Evolutionary conservation across 2,888 invertebrate species (phyloP), one percentile per base, ranked within the genome.

Genomic region (Orthosia gothica): DNA sequence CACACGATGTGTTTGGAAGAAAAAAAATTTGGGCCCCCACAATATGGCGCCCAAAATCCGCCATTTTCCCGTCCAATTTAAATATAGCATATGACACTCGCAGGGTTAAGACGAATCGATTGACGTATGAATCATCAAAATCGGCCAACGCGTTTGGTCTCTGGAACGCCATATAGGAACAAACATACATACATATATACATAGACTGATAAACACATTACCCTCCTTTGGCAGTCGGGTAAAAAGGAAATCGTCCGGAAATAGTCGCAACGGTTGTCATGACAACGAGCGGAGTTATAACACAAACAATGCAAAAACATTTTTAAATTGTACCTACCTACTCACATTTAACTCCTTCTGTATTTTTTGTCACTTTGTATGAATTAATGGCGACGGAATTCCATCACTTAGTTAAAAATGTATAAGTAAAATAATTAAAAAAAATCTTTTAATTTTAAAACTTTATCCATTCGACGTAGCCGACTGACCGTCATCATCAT

Each of bases 401-500:
- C 0, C 2, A 45, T 50, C 3, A 20, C 16, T 20, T 26, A 26
- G 26, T 1, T 26, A 55, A 49, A 40, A 13, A n/a, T 12, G 52
- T 55, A 3, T n/a, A 66, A 50, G n/a, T 5, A 18, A 64, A 79
- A 40, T 70, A 70, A 49, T 49, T 69, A 47, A 55, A 55, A 49
- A 66, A 74, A 59, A 59, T n/a, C 7, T 59, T 59, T 40, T n/a
- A 12, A 45, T 68, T 65, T 66, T n/a, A 32, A 66, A 49, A 74
- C 59, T 65, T 83, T 74, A 55, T 55, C 57, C 61, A 67, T 79
- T 66, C 40, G n/a, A 50, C 74, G 55, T 74, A 79, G 70, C 52
- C 59, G 54, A 68, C 69, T 67, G 54, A 12, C 59, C 32, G 68
- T 59, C 59, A 81, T 84, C 54, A 69, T 66, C 68, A 76, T 76